Conservation (phyloP, 2,113 vertebrate species). For the Chlamydotis undulata region DNA sequence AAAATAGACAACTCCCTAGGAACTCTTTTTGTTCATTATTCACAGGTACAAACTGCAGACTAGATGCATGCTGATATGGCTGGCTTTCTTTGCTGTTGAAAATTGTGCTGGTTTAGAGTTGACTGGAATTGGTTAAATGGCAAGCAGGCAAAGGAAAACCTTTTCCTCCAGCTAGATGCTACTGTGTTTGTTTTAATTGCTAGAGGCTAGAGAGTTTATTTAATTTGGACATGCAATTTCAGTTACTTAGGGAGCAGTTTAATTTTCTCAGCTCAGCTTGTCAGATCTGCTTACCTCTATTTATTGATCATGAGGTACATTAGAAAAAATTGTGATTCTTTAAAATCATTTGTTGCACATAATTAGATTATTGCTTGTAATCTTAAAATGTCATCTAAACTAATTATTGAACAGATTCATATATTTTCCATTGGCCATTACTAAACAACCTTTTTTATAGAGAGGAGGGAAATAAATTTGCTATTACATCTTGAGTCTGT, state of each 20-base stretch:
- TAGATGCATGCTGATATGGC: neutral
- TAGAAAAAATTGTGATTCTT: neutral
- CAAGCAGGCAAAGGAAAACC: neutral
- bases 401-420: neutral
- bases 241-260: neutral
- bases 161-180: neutral
- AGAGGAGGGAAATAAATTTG: neutral
- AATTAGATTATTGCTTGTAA: neutral
- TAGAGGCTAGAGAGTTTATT: neutral
- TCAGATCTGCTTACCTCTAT: neutral
- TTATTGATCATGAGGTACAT: neutral
- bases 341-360: neutral
- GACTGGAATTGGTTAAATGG: neutral
- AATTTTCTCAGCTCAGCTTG: slow-evolving; percentile 5
- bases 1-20: neutral
- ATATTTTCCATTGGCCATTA: neutral
- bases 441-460: neutral
- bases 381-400: neutral
- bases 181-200: neutral
- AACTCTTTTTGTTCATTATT: neutral
- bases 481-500: neutral
- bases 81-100: neutral
- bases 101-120: neutral
- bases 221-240: neutral
- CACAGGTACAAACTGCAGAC: neutral